Percentiles rank a stretch among this genome's conserved stretches.
Evolutionary conservation across 2,797 vertebrate species (phyloP).

Genomic region (Gymnopithys bicolor): DNA sequence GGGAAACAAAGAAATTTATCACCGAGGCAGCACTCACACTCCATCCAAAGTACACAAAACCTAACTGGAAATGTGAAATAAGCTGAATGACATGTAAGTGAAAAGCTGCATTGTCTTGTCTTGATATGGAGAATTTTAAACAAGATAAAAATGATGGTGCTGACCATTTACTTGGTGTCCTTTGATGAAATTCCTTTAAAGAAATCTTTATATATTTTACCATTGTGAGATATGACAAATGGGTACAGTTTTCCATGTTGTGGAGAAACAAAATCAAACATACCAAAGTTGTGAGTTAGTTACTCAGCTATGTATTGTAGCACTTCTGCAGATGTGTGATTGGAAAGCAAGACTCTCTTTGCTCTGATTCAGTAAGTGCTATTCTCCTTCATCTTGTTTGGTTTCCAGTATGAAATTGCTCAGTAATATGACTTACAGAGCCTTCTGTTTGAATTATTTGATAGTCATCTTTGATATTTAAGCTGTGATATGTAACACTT

Average conservation of each 20-base stretch:
- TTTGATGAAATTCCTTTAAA: not conserved
- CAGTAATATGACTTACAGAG: not conserved
- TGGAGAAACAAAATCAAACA: not conserved
- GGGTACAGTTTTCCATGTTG: not conserved
- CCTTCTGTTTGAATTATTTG: constrained; percentile 30
- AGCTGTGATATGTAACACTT: not conserved
- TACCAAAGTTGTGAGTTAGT: not conserved
- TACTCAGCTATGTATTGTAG: not conserved
- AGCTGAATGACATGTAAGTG: not conserved
- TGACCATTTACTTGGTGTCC: not conserved
- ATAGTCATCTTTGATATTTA: constrained; percentile 9
- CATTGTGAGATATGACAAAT: not conserved
- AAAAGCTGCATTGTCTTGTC: not conserved
- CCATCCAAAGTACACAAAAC: not conserved
- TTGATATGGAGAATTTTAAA: not conserved
- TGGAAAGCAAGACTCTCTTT: not conserved
- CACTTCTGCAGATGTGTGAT: not conserved
- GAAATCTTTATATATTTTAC: not conserved
- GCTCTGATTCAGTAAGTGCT: not conserved
- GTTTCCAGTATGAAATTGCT: not conserved
- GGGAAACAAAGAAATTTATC: not conserved
- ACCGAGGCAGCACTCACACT: not conserved
- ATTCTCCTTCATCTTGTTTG: not conserved
- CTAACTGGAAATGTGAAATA: not conserved
- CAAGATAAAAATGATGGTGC: not conserved